Conservation (phyloP, 2,888 invertebrate species). For the Lasius fuliginosus region DNA sequence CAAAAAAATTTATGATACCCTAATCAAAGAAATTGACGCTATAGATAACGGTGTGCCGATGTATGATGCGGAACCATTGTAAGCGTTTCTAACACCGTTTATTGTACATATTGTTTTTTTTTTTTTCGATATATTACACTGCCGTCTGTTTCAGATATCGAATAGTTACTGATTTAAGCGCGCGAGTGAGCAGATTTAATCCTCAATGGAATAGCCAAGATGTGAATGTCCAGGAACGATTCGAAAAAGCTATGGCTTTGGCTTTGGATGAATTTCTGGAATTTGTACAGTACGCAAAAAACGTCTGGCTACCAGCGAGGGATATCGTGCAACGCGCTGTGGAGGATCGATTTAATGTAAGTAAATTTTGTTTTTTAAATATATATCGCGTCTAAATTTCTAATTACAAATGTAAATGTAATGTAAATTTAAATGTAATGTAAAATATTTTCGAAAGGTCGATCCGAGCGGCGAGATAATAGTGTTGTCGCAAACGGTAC, state of each 20-base stretch:
- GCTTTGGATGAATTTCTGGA: conserved; percentile 94
- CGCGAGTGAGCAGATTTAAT: conserved; percentile 93
- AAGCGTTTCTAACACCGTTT: conserved; percentile 53
- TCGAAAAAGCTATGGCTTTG: conserved; percentile 92
- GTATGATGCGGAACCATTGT: conserved; percentile 90
- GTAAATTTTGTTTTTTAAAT: background rate
- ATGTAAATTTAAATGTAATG: conserved; percentile 34
- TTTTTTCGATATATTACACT: background rate
- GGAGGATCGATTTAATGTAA: conserved; percentile 89
- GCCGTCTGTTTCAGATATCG: conserved; percentile 87
- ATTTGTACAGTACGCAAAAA: conserved; percentile 87
- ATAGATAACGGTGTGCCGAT: conserved; percentile 98
- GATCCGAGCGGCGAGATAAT: conserved; percentile 92
- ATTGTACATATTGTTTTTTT: background rate
- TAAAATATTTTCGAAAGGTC: conserved; percentile 70
- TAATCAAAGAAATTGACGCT: conserved; percentile 97
- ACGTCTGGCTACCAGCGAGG: conserved; percentile 96
- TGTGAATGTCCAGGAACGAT: conserved; percentile 88
- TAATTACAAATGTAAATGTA: conserved; percentile 21
- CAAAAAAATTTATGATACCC: conserved; percentile 93
- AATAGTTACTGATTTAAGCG: conserved; percentile 93
- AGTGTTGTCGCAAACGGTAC: conserved; percentile 90
- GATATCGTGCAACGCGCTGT: conserved; percentile 92
- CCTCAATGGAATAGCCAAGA: conserved; percentile 93
- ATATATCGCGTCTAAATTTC: background rate